Percentiles rank a stretch among this genome's conserved stretches.
Evolutionary conservation across 2,888 invertebrate genomes (phyloP).

Genomic region (Synergus gifuensis): DNA sequence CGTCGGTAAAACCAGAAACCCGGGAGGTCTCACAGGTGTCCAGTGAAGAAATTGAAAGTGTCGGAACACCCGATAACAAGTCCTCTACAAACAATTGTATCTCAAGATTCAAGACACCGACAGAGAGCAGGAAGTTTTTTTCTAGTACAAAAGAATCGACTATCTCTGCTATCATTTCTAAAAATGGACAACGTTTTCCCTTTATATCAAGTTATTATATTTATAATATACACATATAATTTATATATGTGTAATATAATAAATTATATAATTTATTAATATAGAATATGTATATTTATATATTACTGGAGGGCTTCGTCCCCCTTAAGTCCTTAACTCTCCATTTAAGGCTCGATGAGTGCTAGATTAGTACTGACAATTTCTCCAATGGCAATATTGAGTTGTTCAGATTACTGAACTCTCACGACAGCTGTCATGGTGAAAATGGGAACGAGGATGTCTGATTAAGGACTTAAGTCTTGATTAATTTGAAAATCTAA

Average conservation of each 20-base stretch:
- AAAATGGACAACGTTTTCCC: neutral
- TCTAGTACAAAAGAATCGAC: constrained; percentile 3
- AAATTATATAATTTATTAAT: no score
- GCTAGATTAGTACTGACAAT: neutral
- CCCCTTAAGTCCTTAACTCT: no score
- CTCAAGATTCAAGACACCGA: neutral
- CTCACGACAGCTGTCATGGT: neutral
- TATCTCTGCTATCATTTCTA: neutral
- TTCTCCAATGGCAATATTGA: constrained; percentile 13
- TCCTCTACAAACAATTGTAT: constrained; percentile 40
- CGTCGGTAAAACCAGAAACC: constrained; percentile 35
- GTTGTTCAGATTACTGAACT: neutral
- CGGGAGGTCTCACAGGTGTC: constrained; percentile 42
- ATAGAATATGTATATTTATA: no score
- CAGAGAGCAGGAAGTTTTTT: constrained; percentile 16
- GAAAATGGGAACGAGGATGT: neutral
- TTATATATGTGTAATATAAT: no score
- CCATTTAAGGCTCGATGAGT: no score
- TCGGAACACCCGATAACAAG: constrained; percentile 40
- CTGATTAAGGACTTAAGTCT: neutral
- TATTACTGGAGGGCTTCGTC: no score
- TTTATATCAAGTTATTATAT: neutral
- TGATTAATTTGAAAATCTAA: neutral
- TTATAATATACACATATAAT: no score
- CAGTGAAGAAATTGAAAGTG: constrained; percentile 37